Evolutionary conservation across 1,140 invertebrate species (phyloP).

Genomic region (Cheumatopsyche charites): DNA sequence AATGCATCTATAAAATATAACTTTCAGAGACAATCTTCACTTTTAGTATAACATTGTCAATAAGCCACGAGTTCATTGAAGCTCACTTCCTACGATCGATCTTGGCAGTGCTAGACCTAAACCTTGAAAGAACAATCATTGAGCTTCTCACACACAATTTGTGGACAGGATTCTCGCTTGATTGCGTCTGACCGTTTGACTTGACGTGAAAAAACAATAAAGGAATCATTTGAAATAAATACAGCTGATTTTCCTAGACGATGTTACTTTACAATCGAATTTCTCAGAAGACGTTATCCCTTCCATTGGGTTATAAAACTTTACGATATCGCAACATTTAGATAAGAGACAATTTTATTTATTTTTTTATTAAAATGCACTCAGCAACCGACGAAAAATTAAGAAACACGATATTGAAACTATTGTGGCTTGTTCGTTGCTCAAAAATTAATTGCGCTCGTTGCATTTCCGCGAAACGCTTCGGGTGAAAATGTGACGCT

Average conservation of each 20-base stretch:
- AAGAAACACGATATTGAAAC: background rate
- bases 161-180: slow-evolving; percentile 42
- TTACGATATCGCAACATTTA: too few species aligned
- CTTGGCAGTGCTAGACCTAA: slow-evolving; percentile 35
- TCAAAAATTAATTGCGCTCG: slow-evolving; percentile 20
- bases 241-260: slow-evolving; percentile 3
- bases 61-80: slow-evolving; percentile 43
- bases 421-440: slow-evolving; percentile 21
- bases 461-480: slow-evolving; percentile 15
- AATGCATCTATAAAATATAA: too few species aligned
- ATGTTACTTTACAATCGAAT: too few species aligned
- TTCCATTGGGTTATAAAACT: too few species aligned
- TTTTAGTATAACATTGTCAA: slow-evolving; percentile 17
- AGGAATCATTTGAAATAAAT: background rate
- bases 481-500: background rate
- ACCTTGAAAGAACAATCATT: slow-evolving; percentile 39
- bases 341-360: too few species aligned
- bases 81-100: slow-evolving; percentile 38
- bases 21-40: too few species aligned
- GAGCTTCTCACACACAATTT: slow-evolving; percentile 28
- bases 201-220: background rate
- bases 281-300: too few species aligned
- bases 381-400: background rate
- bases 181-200: slow-evolving; percentile 33
- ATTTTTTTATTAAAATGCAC: too few species aligned